A percentile compares a stretch with the other conserved stretches of the same genome.
phyloP scores from a whole-genome alignment of 2,888 invertebrate genomes.

The Vanessa cardui region DNA sequence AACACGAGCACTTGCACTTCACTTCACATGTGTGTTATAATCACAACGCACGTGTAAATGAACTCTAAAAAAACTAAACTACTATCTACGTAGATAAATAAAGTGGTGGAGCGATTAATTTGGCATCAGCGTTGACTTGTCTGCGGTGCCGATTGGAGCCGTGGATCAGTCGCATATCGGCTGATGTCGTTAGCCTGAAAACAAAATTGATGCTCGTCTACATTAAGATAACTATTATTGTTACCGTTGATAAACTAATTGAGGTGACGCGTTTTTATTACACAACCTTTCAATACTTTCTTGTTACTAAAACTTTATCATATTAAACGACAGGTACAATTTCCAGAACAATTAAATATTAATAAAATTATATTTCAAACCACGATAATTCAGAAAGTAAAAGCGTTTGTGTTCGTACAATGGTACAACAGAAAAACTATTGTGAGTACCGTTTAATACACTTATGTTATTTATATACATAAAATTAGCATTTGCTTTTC shows the following conservation, averaged over 20 bases:
- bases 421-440: background rate
- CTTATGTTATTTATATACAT: no score
- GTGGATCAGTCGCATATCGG: conserved; percentile 50
- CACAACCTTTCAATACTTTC: background rate
- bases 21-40: conserved; percentile 63
- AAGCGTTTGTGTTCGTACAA: background rate
- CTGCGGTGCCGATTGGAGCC: conserved; percentile 46
- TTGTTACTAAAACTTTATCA: background rate
- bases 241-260: conserved; percentile 6
- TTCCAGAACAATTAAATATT: no score
- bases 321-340: background rate
- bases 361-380: no score
- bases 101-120: conserved; percentile 52
- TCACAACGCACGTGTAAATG: conserved; percentile 57
- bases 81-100: conserved; percentile 50
- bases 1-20: conserved; percentile 54
- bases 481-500: background rate
- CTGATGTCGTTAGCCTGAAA: conserved; percentile 64
- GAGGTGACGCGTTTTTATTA: background rate
- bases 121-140: conserved; percentile 48
- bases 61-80: conserved; percentile 36
- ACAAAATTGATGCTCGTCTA: conserved; percentile 36
- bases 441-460: background rate
- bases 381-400: no score
- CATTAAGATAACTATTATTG: conserved; percentile 36